Base-by-base conservation (phyloP, 2,113 vertebrate species). In the Syrmaticus mikado region DNA sequence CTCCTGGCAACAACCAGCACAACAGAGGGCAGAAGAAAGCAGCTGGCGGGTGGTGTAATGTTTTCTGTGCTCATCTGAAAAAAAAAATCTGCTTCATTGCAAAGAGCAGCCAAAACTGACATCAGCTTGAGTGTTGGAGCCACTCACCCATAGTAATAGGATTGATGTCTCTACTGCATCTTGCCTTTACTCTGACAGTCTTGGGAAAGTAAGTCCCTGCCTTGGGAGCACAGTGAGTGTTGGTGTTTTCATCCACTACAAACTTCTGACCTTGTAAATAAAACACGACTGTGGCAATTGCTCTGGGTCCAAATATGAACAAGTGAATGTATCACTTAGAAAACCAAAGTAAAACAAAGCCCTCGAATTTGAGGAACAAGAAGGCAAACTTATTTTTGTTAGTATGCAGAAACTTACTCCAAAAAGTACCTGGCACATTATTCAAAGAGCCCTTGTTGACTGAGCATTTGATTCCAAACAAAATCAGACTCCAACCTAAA, bases 111-210 rank as follows among this genome's bases (percentile, higher is more conserved):
- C 40, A 62, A 80, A 84, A 34, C 34, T 14, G 79, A 62, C 57
- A 21, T n/a, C 73, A 83, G 72, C 2, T 46, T 14, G 41, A 64
- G 55, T 0, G 0, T 10, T 38, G 41, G 43, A 18, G 58, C 40
- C 0, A 0, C 19, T 43, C 67, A 24, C 30, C 43, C 57, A 34
- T 2, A 82, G 16, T 6, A 36, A 46, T 3, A 55, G 43, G 55
- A 32, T 3, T 34, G 34, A 16, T 48, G 24, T 61, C 66, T 81
- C 62, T 55, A 11, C 21, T 34, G 19, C 34, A 25, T 50, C 72
- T 43, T 81, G 57, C 68, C 38, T 27, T 80, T 38, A 61, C 65
- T 60, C 68, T 57, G 61, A 58, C 28, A 28, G 53, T 40, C 41
- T 73, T 24, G 43, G 36, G 41, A 8, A 68, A 53, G 52, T 10